Percentiles rank a stretch among this genome's conserved stretches.
Conservation (phyloP, 2,888 invertebrate species). For the Germaria angustata region DNA sequence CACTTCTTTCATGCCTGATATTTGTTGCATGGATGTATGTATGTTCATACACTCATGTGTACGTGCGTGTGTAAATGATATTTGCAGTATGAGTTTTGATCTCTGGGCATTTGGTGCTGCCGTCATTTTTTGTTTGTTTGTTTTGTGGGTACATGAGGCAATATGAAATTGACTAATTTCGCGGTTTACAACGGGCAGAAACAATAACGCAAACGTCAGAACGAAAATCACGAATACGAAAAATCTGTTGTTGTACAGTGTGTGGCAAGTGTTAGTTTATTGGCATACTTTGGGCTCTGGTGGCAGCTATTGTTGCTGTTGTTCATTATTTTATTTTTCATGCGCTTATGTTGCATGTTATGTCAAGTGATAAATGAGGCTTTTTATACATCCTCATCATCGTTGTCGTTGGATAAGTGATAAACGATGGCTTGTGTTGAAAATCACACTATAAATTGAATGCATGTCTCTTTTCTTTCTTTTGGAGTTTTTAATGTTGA, state of each 20-base stretch:
- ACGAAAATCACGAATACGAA: constrained; percentile 1
- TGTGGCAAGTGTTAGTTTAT: constrained; percentile 61
- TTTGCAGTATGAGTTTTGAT: constrained; percentile 33
- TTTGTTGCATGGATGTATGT: not conserved
- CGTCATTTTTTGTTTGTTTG: not conserved
- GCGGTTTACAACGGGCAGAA: constrained; percentile 50
- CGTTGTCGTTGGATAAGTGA: constrained; percentile 61
- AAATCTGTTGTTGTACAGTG: constrained; percentile 30
- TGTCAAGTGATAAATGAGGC: constrained; percentile 64
- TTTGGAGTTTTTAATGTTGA: constrained; percentile 39
- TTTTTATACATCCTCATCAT: constrained; percentile 57
- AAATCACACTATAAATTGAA: constrained; percentile 60
- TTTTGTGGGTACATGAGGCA: constrained; percentile 56
- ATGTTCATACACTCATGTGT: not conserved
- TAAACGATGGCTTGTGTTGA: constrained; percentile 64
- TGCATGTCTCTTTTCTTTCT: constrained; percentile 10
- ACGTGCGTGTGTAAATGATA: not conserved
- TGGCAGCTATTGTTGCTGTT: constrained; percentile 48
- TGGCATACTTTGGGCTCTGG: constrained; percentile 58
- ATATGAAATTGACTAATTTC: constrained; percentile 68
- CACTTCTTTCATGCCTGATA: constrained; percentile 2
- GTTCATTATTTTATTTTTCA: constrained; percentile 5
- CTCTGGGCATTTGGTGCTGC: constrained; percentile 31
- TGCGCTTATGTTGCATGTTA: constrained; percentile 59
- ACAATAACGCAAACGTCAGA: constrained; percentile 15